Percentiles rank a stretch among this genome's conserved stretches.
phyloP scores from a whole-genome alignment of 2,113 vertebrate genomes.

The Beaufortia kweichowensis region DNA sequence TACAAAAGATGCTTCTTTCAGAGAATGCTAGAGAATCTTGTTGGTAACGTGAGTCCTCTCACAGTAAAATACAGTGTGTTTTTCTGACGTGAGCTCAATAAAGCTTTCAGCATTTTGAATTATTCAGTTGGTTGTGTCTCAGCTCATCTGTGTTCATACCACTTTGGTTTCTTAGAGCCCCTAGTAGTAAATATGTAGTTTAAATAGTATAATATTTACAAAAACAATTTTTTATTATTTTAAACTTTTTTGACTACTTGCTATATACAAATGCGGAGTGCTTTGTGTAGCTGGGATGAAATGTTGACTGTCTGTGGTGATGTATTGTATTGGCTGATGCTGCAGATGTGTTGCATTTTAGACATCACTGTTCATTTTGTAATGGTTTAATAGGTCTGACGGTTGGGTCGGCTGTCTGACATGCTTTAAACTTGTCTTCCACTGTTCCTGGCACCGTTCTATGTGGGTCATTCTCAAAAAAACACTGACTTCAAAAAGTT shows the following conservation, averaged over 20 bases:
- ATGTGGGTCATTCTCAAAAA: no score
- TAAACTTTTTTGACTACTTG: no score
- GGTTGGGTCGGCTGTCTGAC: background rate
- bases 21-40: background rate
- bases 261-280: no score
- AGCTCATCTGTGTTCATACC: background rate
- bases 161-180: no score
- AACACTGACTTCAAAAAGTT: no score
- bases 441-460: background rate
- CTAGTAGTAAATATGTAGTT: no score
- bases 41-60: background rate
- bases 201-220: no score
- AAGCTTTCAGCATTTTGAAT: constrained; percentile 42
- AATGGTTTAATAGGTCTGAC: background rate
- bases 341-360: constrained; percentile 16
- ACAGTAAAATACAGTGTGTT: background rate
- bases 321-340: background rate
- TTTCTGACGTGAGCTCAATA: constrained; percentile 7
- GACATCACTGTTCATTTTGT: background rate
- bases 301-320: background rate
- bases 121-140: constrained; percentile 3
- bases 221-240: no score
- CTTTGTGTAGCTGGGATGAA: no score
- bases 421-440: constrained; percentile 8
- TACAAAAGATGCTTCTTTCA: background rate